Base-by-base conservation (phyloP, 2,113 vertebrate genomes). In the Aegithalos caudatus region DNA sequence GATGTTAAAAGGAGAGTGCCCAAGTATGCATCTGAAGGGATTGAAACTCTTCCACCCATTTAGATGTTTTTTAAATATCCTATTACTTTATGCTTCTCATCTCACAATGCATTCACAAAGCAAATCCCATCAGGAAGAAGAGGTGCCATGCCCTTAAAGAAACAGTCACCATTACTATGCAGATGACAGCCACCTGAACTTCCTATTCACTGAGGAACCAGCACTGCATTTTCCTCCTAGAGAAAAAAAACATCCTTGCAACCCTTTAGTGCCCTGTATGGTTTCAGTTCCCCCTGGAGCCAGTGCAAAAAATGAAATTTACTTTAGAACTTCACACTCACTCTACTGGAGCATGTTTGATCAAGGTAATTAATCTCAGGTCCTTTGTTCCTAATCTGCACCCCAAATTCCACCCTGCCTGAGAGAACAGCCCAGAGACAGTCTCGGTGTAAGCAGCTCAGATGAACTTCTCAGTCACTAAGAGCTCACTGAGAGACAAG, bases 121-220 rank as follows among this genome's bases (percentile, higher is more conserved):
- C 77, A 90, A 94, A 94, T 93, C 58, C 62, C 58, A 45, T 44
- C 71, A 61, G 74, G 61, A 92, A 87, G 54, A 88, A 86, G 54
- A 88, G 53, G 27, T 45, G 18, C 33, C 23, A 24, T 1, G 17
- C 47, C 3, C 1, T 86, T 85, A 79, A 72, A 92, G 62, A 66
- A 42, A 86, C 38, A 35, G 47, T 61, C 78, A 86, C 23, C 17
- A 57, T 0, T 47, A 72, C 73, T 76, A 31, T 22, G 25, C 42
- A 85, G 57, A 81, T 53, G 27, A 54, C 42, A 58, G 40, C 19
- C 44, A 71, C 2, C 2, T 31, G 50, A 94, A 80, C 20, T 56
- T 82, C 62, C 50, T 65, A 0, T 24, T 80, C 35, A 58, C 51
- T 37, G 38, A 8, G n/a, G 29, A 80, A 50, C 42, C 37, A 54